Base-by-base conservation (phyloP, 2,797 vertebrate species). In the Oreochromis grahami region DNA sequence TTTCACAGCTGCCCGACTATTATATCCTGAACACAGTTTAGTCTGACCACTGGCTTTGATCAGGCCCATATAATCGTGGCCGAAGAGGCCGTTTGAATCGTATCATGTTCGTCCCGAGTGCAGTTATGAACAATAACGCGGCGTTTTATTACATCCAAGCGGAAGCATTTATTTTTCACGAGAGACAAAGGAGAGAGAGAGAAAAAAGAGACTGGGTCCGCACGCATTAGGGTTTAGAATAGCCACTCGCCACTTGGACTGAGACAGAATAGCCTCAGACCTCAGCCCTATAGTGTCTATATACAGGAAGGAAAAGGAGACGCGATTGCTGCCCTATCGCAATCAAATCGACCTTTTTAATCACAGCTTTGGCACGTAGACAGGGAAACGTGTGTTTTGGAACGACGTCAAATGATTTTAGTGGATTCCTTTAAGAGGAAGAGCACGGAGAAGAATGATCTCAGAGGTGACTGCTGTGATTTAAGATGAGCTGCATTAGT, bases 141-240 rank as follows among this genome's bases (percentile, higher is more conserved):
- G 93, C 76, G 90, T 96, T 96, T 96, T 95, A 96, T 96, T 96
- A 95, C 95, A 95, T 94, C 91, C 92, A 96, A 63, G 93, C 93
- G 94, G 95, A 96, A 96, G 92, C 88, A 90, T 96, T 96, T 96
- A 95, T 96, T 96, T 96, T 96, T 93, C 95, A 96, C 93, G 51
- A 94, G 93, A 96, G 95, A 96, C 95, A 95, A 94, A 95, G 84
- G 88, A 91, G 87, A n/a, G 63, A 70, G 56, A n/a, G 26, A 29
- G 4, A n/a, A 1, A 26, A 89, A 84, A 77, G 82, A 82, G 84
- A 56, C 58, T 81, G 45, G 78, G 87, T 89, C 86, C 88, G 82
- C 89, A 79, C 78, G 80, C 79, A 76, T 84, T 52, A 51, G 80
- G 77, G 86, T 92, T 86, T 88, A 91, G 89, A 90, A 86, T 80